Evolutionary conservation across 1,140 invertebrate species (phyloP).

Genomic region (Neodiprion pinetum): DNA sequence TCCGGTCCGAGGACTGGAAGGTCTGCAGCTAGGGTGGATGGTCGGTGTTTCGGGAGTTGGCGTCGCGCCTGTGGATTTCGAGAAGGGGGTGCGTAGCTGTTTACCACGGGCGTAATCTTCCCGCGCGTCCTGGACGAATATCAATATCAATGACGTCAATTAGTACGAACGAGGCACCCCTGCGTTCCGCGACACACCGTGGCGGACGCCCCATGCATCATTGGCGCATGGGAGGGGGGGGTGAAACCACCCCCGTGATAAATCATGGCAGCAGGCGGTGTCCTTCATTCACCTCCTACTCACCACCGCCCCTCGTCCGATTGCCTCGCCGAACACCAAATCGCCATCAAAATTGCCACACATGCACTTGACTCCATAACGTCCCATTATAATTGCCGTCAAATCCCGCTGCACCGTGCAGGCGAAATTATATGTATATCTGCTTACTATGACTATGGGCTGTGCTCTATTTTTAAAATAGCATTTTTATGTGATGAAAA

Average conservation of each 20-base stretch:
- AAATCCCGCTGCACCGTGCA: background rate
- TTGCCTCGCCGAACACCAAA: background rate
- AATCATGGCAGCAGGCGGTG: constrained; percentile 60
- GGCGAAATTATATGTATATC: too few species aligned
- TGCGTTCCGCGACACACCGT: constrained; percentile 28
- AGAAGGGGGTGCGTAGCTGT: constrained; percentile 48
- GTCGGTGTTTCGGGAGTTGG: background rate
- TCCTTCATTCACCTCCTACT: constrained; percentile 44
- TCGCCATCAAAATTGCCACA: constrained; percentile 45
- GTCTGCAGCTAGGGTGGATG: background rate
- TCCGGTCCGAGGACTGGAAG: constrained; percentile 27
- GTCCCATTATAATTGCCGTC: constrained; percentile 8
- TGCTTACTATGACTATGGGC: too few species aligned
- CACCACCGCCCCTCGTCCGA: constrained; percentile 25
- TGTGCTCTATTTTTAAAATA: too few species aligned
- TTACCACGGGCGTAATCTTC: constrained; percentile 59
- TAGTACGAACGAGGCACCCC: constrained; percentile 52
- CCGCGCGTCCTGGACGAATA: constrained; percentile 56
- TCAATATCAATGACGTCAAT: constrained; percentile 65
- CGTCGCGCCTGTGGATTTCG: background rate
- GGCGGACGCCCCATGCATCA: constrained; percentile 14
- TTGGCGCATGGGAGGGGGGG: background rate
- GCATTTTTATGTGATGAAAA: too few species aligned
- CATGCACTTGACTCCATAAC: constrained; percentile 56
- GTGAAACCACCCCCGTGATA: constrained; percentile 44